Conservation (phyloP, 2,113 vertebrate genomes). For the Trichechus manatus region DNA sequence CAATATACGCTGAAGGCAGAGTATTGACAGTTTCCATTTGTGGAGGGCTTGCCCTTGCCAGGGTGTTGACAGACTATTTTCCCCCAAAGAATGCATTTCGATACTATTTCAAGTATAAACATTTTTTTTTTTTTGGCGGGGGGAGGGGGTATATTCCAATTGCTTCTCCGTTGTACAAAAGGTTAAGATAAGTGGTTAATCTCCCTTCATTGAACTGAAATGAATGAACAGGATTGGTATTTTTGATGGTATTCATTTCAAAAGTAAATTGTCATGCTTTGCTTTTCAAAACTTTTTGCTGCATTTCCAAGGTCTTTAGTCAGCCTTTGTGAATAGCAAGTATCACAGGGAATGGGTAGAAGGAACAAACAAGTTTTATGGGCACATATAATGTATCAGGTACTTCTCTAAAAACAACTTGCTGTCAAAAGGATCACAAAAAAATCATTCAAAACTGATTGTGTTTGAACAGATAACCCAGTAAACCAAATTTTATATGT, state of each 20-base stretch:
- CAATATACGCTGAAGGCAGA: slow-evolving; percentile 20
- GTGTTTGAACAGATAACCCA: slow-evolving; percentile 4
- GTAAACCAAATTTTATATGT: neutral
- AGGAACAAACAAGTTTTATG: slow-evolving; percentile 47
- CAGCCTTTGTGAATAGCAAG: slow-evolving; percentile 16
- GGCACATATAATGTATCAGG: neutral
- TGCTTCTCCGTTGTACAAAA: slow-evolving; percentile 59
- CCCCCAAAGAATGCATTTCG: slow-evolving; percentile 49
- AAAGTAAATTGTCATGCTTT: slow-evolving; percentile 27
- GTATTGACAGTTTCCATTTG: slow-evolving; percentile 43
- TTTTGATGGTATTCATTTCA: slow-evolving; percentile 42
- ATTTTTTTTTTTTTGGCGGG: neutral
- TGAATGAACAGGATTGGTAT: neutral
- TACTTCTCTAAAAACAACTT: neutral
- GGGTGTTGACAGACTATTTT: slow-evolving; percentile 34
- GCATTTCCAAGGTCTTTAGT: slow-evolving; percentile 23
- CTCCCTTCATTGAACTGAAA: neutral
- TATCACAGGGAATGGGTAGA: neutral
- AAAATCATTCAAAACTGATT: neutral
- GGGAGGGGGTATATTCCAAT: neutral
- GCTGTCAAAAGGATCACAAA: neutral
- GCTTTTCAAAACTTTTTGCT: slow-evolving; percentile 38
- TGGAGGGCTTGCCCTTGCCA: slow-evolving; percentile 62
- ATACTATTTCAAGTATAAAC: slow-evolving; percentile 58
- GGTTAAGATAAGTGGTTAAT: slow-evolving; percentile 39